A percentile compares a stretch with the other conserved stretches of the same genome.
Evolutionary conservation across 2,797 vertebrate genomes (phyloP).

Genomic region (Podargus strigoides): DNA sequence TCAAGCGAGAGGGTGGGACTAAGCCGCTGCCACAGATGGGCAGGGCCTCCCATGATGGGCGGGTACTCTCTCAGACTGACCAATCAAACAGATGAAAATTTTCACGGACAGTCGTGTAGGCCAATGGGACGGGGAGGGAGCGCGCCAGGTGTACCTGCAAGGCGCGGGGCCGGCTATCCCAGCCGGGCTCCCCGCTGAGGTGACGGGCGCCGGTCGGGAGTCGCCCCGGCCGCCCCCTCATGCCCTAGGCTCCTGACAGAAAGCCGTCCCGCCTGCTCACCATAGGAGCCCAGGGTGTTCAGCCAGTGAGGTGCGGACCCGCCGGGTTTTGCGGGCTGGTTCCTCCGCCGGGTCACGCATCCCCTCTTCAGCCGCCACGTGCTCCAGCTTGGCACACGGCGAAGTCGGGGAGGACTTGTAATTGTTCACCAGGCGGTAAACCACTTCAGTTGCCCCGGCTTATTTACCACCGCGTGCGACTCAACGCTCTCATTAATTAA

Average conservation of each 20-base stretch:
- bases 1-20: background rate
- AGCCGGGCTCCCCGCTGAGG: background rate
- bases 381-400: background rate
- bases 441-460: background rate
- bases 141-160: rapidly evolving
- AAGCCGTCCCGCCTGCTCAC: background rate
- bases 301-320: rapidly evolving
- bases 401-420: background rate
- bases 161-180: rapidly evolving
- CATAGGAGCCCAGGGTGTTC: background rate
- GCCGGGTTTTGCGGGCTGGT: background rate
- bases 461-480: background rate
- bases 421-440: background rate
- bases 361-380: background rate
- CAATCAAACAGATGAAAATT: background rate
- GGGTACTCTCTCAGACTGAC: rapidly evolving
- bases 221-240: background rate
- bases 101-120: background rate
- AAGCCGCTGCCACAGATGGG: rapidly evolving
- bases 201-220: rapidly evolving
- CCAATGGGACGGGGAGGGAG: background rate
- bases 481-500: background rate
- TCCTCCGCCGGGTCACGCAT: background rate
- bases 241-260: background rate
- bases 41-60: background rate